Percentiles rank a stretch among this genome's conserved stretches.
Conservation (phyloP, 2,113 vertebrate species). For the Haemorhous mexicanus region DNA sequence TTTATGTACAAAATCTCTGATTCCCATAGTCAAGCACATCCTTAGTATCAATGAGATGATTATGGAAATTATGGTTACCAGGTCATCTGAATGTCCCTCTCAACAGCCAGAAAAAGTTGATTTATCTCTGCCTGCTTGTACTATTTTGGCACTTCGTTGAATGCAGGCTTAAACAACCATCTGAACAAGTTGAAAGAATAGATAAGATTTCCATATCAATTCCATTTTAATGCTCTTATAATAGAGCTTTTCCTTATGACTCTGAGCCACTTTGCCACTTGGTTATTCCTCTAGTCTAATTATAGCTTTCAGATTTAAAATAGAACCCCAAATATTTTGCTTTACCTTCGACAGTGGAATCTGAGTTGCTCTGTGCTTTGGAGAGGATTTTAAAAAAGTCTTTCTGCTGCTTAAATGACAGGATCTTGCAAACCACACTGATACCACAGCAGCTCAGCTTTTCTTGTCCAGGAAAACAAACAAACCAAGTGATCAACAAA, state of each 20-base stretch:
- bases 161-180: background rate
- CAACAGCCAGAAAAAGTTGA: background rate
- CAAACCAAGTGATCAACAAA: background rate
- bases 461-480: slow-evolving; percentile 25
- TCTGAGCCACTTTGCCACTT: background rate
- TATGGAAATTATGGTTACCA: background rate
- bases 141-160: background rate
- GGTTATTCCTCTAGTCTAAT: background rate
- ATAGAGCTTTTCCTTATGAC: background rate
- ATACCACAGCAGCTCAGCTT: background rate
- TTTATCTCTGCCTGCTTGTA: background rate
- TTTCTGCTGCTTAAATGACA: background rate
- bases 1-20: background rate
- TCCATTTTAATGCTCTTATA: background rate
- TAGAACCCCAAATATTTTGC: background rate
- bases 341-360: slow-evolving; percentile 2
- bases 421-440: background rate
- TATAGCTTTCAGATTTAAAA: background rate
- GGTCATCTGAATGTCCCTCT: background rate
- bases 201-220: background rate
- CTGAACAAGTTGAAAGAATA: background rate
- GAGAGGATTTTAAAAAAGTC: background rate
- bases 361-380: background rate
- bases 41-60: background rate
- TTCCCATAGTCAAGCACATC: background rate